Evolutionary conservation across 2,113 vertebrate genomes (phyloP).

Genomic region (Todiramphus chloris): DNA sequence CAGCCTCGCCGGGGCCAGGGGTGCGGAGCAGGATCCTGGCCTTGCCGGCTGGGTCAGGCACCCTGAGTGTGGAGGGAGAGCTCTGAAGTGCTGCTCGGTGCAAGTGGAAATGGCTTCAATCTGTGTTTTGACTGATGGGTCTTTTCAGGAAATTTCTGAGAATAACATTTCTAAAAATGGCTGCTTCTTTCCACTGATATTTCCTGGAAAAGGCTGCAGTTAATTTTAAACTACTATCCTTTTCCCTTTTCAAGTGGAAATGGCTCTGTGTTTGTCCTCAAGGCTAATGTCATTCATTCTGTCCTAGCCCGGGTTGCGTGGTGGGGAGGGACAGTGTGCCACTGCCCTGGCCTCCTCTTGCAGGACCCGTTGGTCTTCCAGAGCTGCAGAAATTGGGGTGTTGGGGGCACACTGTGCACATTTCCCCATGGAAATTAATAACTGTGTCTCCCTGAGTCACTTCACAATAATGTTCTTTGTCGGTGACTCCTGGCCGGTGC

Average conservation of each 20-base stretch:
- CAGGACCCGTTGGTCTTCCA: background rate
- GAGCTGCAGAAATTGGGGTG: background rate
- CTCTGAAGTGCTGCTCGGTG: slow-evolving; percentile 5
- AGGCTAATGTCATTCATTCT: slow-evolving; percentile 22
- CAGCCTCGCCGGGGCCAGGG: background rate
- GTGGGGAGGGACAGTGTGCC: background rate
- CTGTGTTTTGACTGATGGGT: slow-evolving; percentile 67
- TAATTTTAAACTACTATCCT: slow-evolving; percentile 69
- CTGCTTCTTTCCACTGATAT: slow-evolving; percentile 66
- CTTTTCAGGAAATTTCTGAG: slow-evolving; percentile 73
- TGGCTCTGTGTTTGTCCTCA: slow-evolving; percentile 42
- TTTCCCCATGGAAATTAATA: background rate
- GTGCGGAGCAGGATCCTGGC: background rate
- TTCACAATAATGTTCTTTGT: background rate
- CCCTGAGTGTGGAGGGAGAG: background rate
- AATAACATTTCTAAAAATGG: slow-evolving; percentile 71
- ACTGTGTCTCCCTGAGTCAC: fast-evolving
- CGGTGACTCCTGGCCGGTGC: background rate
- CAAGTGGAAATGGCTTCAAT: slow-evolving; percentile 62
- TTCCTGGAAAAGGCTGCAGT: slow-evolving; percentile 69
- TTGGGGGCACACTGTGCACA: background rate
- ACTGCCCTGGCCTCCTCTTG: background rate
- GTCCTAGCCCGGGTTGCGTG: background rate
- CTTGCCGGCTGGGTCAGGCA: background rate
- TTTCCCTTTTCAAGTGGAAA: slow-evolving; percentile 69